Conservation (phyloP, 2,797 vertebrate genomes). For the Pygocentrus nattereri region DNA sequence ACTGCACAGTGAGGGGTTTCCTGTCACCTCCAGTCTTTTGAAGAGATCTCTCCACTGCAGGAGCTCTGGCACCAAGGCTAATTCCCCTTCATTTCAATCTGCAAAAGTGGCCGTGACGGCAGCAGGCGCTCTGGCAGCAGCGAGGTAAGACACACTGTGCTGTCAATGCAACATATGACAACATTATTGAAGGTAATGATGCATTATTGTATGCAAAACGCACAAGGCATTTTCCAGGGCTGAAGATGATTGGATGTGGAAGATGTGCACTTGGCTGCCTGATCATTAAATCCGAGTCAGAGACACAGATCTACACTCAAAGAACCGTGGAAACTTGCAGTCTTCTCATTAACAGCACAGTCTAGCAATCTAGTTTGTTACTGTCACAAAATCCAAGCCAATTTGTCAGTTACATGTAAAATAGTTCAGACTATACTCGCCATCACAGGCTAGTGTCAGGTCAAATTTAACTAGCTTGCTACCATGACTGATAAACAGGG, state of each 20-base stretch:
- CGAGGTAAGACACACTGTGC: constrained; percentile 66
- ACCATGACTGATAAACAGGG: neutral
- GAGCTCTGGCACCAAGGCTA: constrained; percentile 23
- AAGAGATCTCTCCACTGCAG: constrained; percentile 23
- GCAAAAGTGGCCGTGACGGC: constrained; percentile 17
- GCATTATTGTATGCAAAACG: constrained; percentile 69
- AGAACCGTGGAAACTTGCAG: constrained; percentile 33
- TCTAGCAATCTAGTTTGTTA: neutral
- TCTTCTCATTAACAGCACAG: constrained; percentile 8
- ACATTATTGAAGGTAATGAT: constrained; percentile 79
- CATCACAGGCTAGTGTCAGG: neutral
- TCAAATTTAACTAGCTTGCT: neutral
- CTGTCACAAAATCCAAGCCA: neutral
- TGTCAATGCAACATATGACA: constrained; percentile 79
- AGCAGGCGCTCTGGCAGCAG: constrained; percentile 58
- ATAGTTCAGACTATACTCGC: neutral
- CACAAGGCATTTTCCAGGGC: constrained; percentile 60
- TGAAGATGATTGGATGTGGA: constrained; percentile 65
- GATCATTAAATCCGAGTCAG: constrained; percentile 52
- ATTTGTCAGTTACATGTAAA: constrained; percentile 11
- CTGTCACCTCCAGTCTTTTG: constrained; percentile 32
- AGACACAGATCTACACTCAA: constrained; percentile 39
- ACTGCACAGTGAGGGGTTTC: constrained; percentile 39
- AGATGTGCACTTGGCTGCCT: constrained; percentile 44
- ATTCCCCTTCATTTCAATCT: constrained; percentile 50